Base-by-base conservation (phyloP, 2,888 invertebrate genomes). In the Tyria jacobaeae region DNA sequence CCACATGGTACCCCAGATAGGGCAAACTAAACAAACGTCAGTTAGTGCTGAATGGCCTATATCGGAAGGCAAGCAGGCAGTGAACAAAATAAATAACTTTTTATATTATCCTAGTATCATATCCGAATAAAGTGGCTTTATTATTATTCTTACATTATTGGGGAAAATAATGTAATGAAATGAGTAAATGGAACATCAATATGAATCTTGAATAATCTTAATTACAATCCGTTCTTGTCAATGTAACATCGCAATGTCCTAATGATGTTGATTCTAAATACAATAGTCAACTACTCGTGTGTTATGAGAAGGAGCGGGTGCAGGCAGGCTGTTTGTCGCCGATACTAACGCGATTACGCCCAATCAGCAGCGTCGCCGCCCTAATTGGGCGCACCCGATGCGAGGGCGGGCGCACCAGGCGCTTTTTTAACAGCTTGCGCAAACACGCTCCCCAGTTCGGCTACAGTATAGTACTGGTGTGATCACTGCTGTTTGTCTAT, bases 321-420 rank as follows among this genome's bases (percentile, higher is more conserved):
- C 76, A 76, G 61, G 74, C 58, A 70, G 73, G 71, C 63, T 89
- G 88, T 89, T 89, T 89, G 89, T 81, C 83, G 86, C 90, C 91
- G 89, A 90, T 90, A 87, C 92, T 94, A 94, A 94, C 91, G 57
- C 88, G 93, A 94, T 94, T 93, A 94, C 89, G 85, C 78, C 93
- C 94, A 94, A 94, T 94, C 94, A 94, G 91, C 88, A 86, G 82
- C 87, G 89, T 87, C 89, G 91, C 89, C 89, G 86, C 90, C 91
- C 88, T 92, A 94, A 93, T 94, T 92, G 92, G 90, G 87, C 88
- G 86, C 89, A 80, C 87, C 87, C 88, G 84, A 84, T 81, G 84
- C 84, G 88, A 88, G 92, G 93, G 91, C 89, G 91, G 92, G 91
- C 31, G 63, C 48, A 34, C 47, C 87, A 89, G 87, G 83, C 79